A percentile compares a stretch with the other conserved stretches of the same genome.
These are phyloP conservation scores for Beris morrisii DNA, from an alignment of 2,888 invertebrate species.

Conservation along the genomic window DNA sequence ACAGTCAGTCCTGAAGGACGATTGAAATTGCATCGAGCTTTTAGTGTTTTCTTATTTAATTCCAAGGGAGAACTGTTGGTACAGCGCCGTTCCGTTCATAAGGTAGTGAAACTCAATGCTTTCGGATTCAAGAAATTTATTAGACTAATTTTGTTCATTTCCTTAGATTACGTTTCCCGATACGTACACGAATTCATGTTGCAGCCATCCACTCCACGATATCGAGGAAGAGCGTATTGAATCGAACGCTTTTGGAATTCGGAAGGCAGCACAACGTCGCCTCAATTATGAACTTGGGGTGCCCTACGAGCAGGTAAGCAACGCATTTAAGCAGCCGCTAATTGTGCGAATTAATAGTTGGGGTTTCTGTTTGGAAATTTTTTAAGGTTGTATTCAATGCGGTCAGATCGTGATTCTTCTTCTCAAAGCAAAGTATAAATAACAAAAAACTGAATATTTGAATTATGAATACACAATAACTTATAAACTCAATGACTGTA, in stretches of 20 bases:
- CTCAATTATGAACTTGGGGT: slow-evolving; percentile 91
- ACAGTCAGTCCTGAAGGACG: slow-evolving; percentile 66
- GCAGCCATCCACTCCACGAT: slow-evolving; percentile 90
- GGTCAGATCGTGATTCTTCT: no score
- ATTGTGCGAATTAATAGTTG: no score
- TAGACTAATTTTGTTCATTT: slow-evolving; percentile 19
- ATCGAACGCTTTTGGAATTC: slow-evolving; percentile 71
- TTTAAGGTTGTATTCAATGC: no score
- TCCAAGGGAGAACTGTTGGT: slow-evolving; percentile 80
- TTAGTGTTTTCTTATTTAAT: slow-evolving; percentile 97
- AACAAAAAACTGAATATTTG: no score
- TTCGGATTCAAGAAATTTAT: no score
- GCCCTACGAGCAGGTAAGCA: slow-evolving; percentile 55
- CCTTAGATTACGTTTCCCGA: slow-evolving; percentile 78
- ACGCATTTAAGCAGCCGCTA: no score
- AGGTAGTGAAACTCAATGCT: slow-evolving; percentile 62
- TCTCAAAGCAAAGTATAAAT: no score
- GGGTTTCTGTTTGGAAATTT: no score
- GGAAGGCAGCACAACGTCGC: slow-evolving; percentile 82
- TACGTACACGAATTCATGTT: slow-evolving; percentile 93
- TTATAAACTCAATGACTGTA: no score
- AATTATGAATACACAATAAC: no score
- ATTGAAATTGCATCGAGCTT: slow-evolving; percentile 89
- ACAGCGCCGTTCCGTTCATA: slow-evolving; percentile 83
- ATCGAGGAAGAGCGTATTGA: slow-evolving; percentile 73